A percentile compares a stretch with the other conserved stretches of the same genome.
These are phyloP conservation scores for Callyntrura sp. DNA, from an alignment of 2,888 invertebrate species.

Conservation along the genomic window DNA sequence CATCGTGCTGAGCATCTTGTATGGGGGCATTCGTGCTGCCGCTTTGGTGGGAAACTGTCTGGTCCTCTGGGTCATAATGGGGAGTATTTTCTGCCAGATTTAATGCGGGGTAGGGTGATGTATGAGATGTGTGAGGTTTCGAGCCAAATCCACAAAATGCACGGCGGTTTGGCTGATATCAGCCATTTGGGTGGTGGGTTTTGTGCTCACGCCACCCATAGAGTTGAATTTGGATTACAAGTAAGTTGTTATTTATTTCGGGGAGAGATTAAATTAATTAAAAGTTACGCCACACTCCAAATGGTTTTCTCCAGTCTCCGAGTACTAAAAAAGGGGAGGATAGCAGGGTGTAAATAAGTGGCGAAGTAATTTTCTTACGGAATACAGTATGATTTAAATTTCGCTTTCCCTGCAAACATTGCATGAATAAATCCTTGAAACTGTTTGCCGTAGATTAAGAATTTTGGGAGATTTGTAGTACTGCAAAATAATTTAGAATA, in stretches of 20 bases:
- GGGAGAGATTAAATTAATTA: no score
- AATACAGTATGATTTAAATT: no score
- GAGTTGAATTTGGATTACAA: conserved; percentile 83
- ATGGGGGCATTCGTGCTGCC: not conserved
- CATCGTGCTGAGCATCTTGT: not conserved
- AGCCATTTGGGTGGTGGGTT: conserved; percentile 91
- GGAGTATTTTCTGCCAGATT: no score
- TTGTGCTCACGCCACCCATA: conserved; percentile 90
- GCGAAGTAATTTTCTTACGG: not conserved
- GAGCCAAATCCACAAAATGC: conserved; percentile 90
- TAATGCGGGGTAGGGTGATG: no score
- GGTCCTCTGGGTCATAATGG: not conserved
- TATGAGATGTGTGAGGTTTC: no score
- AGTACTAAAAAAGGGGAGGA: not conserved
- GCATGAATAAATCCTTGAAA: not conserved
- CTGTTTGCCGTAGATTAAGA: no score
- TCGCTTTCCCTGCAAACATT: no score
- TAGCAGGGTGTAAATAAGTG: not conserved
- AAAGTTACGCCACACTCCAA: no score
- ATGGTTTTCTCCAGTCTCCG: no score
- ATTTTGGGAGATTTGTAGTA: no score
- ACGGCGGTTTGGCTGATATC: conserved; percentile 91
- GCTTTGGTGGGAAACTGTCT: not conserved
- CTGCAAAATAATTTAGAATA: no score
- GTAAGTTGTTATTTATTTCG: conserved; percentile 73